Percentiles rank a stretch among this genome's conserved stretches.
Conservation (phyloP, 2,797 vertebrate genomes). For the Sparus aurata region DNA sequence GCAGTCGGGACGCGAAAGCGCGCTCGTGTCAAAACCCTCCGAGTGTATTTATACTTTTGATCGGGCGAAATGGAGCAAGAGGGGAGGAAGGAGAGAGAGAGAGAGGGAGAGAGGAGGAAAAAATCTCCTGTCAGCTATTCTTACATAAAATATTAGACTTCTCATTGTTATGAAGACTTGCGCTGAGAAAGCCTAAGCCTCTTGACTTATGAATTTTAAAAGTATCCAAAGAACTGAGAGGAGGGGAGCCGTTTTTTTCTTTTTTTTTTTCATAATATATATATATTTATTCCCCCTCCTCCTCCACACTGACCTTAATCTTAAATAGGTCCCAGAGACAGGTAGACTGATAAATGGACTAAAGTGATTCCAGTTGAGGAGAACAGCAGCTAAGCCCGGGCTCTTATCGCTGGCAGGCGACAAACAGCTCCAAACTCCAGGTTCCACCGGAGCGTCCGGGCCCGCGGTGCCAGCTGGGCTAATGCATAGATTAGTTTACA, state of each 20-base stretch:
- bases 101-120: constrained; percentile 32
- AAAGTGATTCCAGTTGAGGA: constrained; percentile 78
- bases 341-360: constrained; percentile 85
- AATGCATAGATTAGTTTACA: constrained; percentile 90
- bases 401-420: constrained; percentile 81
- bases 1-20: background rate
- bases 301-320: constrained; percentile 88
- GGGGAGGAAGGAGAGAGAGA: background rate
- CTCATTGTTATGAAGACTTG: constrained; percentile 86
- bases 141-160: constrained; percentile 87
- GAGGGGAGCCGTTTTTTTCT: constrained; percentile 51
- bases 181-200: constrained; percentile 86
- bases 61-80: constrained; percentile 69
- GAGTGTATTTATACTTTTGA: constrained; percentile 74
- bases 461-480: constrained; percentile 80
- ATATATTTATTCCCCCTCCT: constrained; percentile 29
- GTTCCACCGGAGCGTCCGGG: constrained; percentile 80
- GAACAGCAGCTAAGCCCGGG: constrained; percentile 82
- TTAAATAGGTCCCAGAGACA: constrained; percentile 87
- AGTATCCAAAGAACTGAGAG: constrained; percentile 81
- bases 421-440: constrained; percentile 80
- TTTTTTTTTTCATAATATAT: too few relatives aligned
- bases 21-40: constrained; percentile 67
- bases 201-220: constrained; percentile 89
- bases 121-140: constrained; percentile 88